Evolutionary conservation across 2,113 vertebrate genomes (phyloP).

Genomic region (Pantherophis guttatus): DNA sequence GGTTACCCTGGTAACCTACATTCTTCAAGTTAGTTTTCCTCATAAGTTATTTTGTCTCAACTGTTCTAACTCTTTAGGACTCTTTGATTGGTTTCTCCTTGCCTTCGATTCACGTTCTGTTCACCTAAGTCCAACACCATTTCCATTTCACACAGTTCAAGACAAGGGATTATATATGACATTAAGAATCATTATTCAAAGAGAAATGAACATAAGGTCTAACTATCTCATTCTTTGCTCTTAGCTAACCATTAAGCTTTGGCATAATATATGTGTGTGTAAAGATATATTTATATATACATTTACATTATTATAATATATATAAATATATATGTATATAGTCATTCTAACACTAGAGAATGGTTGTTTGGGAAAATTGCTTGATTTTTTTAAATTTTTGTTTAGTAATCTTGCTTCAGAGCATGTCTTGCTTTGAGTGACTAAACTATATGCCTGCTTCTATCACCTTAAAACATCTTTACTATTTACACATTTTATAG

Average conservation of each 20-base stretch:
- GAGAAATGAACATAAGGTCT: constrained; percentile 77
- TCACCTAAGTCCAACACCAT: constrained; percentile 77
- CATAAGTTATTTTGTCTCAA: constrained; percentile 79
- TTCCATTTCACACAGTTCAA: constrained; percentile 82
- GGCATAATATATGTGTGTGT: constrained; percentile 62
- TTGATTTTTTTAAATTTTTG: constrained; percentile 73
- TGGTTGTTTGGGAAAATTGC: constrained; percentile 78
- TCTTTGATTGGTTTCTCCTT: constrained; percentile 63
- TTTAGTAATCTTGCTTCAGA: constrained; percentile 79
- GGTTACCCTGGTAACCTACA: constrained; percentile 97
- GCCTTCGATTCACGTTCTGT: constrained; percentile 65
- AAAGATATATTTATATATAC: background rate
- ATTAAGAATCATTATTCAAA: constrained; percentile 84
- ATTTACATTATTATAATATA: background rate
- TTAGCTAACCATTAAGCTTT: constrained; percentile 79
- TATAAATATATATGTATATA: constrained; percentile 36
- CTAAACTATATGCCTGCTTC: constrained; percentile 84
- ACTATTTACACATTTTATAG: constrained; percentile 76
- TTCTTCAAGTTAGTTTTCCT: constrained; percentile 95
- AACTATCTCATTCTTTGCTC: constrained; percentile 69
- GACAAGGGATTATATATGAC: constrained; percentile 83
- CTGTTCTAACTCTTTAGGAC: constrained; percentile 73
- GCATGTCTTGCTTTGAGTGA: constrained; percentile 97
- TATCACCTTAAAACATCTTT: constrained; percentile 75
- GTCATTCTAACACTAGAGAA: constrained; percentile 76